phyloP scores from a whole-genome alignment of 2,888 invertebrate genomes.

The Aphodius granarius region DNA sequence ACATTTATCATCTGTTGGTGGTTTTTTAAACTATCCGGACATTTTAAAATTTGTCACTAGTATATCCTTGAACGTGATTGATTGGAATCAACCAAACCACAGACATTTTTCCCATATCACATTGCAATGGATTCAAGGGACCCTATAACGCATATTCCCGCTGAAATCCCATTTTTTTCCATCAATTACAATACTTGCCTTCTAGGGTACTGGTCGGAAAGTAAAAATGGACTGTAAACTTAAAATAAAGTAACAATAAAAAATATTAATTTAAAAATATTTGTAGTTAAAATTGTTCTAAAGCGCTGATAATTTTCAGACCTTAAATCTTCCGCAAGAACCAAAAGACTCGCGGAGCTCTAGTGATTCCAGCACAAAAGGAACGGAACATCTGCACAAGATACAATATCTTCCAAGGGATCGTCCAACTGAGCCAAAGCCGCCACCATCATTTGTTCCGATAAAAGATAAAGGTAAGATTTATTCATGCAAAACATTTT shows the following conservation, averaged over 20 bases:
- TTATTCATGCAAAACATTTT: too few species aligned
- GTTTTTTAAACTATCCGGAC: too few species aligned
- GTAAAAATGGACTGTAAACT: background rate
- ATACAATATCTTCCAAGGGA: slow-evolving; percentile 64
- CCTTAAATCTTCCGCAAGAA: slow-evolving; percentile 82
- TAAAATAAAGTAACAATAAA: background rate
- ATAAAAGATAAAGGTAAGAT: slow-evolving; percentile 45
- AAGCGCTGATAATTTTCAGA: slow-evolving; percentile 59
- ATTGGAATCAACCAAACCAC: too few species aligned
- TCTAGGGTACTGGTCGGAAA: too few species aligned
- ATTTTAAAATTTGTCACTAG: too few species aligned
- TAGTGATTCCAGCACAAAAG: slow-evolving; percentile 60
- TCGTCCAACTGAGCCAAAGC: slow-evolving; percentile 47
- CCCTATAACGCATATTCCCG: too few species aligned
- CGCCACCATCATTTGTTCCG: slow-evolving; percentile 46
- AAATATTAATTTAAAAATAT: background rate
- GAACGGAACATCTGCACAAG: slow-evolving; percentile 58
- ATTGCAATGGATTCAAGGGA: too few species aligned
- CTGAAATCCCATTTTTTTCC: too few species aligned
- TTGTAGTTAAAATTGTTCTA: background rate
- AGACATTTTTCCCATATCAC: too few species aligned
- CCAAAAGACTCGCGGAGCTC: slow-evolving; percentile 79
- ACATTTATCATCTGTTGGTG: too few species aligned
- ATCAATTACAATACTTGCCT: too few species aligned
- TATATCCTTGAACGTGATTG: too few species aligned